Conservation (phyloP, 2,888 invertebrate genomes). For the Sphaerophoria taeniata region DNA sequence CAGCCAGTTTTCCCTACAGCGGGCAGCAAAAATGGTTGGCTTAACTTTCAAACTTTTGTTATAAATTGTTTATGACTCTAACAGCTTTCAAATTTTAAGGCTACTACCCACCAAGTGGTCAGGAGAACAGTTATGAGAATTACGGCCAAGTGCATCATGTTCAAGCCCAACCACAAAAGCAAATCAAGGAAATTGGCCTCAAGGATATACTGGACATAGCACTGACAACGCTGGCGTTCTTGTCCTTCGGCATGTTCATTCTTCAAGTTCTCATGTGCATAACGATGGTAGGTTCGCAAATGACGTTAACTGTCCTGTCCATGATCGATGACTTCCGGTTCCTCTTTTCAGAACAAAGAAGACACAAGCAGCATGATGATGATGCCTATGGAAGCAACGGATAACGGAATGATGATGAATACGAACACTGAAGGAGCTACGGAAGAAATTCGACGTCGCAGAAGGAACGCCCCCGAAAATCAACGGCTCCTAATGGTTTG, state of each 20-base stretch:
- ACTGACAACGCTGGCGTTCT: constrained; percentile 90
- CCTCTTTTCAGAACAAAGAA: constrained; percentile 76
- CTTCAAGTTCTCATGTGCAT: constrained; percentile 91
- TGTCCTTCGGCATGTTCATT: constrained; percentile 91
- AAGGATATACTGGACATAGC: constrained; percentile 91
- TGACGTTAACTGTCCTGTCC: too few species aligned
- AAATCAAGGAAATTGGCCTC: constrained; percentile 85
- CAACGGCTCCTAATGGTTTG: constrained; percentile 57
- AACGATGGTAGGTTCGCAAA: constrained; percentile 79
- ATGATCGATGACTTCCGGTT: not conserved
- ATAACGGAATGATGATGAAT: constrained; percentile 57
- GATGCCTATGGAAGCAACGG: constrained; percentile 82
- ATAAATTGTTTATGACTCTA: too few species aligned
- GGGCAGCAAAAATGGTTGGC: constrained; percentile 65
- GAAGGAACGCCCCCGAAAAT: constrained; percentile 68
- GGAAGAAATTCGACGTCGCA: constrained; percentile 78
- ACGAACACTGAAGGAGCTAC: constrained; percentile 66
- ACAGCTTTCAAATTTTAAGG: constrained; percentile 26
- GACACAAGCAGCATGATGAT: constrained; percentile 80
- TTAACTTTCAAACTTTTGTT: not conserved
- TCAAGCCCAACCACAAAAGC: constrained; percentile 55
- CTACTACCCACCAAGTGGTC: constrained; percentile 75
- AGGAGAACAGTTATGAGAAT: constrained; percentile 75
- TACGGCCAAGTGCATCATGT: constrained; percentile 56
- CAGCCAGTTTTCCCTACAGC: constrained; percentile 53